phyloP scores from a whole-genome alignment of 1,140 invertebrate genomes.

The Idris sp. region DNA sequence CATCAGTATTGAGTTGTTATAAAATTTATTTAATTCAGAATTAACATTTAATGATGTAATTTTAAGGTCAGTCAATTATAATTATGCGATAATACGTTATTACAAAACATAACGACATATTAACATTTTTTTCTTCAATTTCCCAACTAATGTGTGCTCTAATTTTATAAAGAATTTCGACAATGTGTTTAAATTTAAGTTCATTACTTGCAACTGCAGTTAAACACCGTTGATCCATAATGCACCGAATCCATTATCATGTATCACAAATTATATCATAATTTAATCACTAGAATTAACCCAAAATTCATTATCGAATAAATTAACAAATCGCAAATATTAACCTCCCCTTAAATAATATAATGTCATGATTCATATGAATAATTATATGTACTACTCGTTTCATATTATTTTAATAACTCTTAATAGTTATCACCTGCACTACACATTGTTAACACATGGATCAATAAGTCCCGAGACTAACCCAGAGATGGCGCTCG shows the following conservation, averaged over 20 bases:
- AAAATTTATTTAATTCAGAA: too few relatives aligned
- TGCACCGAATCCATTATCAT: constrained; percentile 10
- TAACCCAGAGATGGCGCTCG: too few relatives aligned
- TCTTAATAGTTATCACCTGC: constrained; percentile 41
- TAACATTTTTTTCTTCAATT: not conserved
- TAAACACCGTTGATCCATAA: constrained; percentile 5
- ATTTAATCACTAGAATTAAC: constrained; percentile 14
- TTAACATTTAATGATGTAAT: too few relatives aligned
- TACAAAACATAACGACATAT: too few relatives aligned
- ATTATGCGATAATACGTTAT: too few relatives aligned
- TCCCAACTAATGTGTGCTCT: not conserved
- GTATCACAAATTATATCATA: constrained; percentile 3
- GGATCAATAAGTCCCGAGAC: too few relatives aligned
- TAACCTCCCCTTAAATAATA: constrained; percentile 33
- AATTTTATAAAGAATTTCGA: not conserved
- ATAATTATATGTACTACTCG: constrained; percentile 24
- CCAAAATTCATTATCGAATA: constrained; percentile 27
- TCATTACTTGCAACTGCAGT: constrained; percentile 4
- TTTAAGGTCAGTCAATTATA: too few relatives aligned
- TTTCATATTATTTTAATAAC: constrained; percentile 32
- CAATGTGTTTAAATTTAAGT: constrained; percentile 1
- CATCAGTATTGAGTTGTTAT: too few relatives aligned
- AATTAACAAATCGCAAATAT: constrained; percentile 33
- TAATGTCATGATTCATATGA: constrained; percentile 18
- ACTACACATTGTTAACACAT: too few relatives aligned